Evolutionary conservation across 2,113 vertebrate genomes (phyloP).

Genomic region (Progne subis): DNA sequence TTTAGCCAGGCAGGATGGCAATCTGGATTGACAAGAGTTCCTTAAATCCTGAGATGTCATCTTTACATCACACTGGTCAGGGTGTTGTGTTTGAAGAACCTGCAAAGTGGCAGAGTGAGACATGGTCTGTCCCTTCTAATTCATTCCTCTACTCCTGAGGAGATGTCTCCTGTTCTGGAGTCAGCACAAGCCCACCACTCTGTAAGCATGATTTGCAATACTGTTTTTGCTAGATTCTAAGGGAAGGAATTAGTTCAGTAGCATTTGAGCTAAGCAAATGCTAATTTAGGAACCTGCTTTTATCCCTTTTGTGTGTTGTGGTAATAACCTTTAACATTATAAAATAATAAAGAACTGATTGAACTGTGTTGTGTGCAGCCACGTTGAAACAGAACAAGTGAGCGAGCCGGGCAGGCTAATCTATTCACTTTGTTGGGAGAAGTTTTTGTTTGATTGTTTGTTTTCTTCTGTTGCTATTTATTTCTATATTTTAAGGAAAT

Average conservation of each 20-base stretch:
- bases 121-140: not conserved
- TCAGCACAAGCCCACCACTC: not conserved
- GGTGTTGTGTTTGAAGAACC: not conserved
- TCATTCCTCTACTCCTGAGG: not conserved
- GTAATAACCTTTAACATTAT: conserved; percentile 19
- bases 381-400: not conserved
- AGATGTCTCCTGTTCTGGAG: not conserved
- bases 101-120: not conserved
- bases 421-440: not conserved
- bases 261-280: not conserved
- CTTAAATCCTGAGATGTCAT: not conserved
- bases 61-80: not conserved
- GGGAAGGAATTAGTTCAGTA: not conserved
- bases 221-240: not conserved
- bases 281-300: not conserved
- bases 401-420: not conserved
- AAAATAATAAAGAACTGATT: conserved; percentile 29
- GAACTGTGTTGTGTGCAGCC: not conserved
- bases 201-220: not conserved
- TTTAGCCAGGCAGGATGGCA: not conserved
- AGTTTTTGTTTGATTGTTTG: not conserved
- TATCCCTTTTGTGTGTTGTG: not conserved
- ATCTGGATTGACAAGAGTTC: not conserved
- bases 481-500: not conserved
- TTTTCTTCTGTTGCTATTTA: not conserved